phyloP scores from a whole-genome alignment of 2,888 invertebrate species.

The Cylindroiulus punctatus region DNA sequence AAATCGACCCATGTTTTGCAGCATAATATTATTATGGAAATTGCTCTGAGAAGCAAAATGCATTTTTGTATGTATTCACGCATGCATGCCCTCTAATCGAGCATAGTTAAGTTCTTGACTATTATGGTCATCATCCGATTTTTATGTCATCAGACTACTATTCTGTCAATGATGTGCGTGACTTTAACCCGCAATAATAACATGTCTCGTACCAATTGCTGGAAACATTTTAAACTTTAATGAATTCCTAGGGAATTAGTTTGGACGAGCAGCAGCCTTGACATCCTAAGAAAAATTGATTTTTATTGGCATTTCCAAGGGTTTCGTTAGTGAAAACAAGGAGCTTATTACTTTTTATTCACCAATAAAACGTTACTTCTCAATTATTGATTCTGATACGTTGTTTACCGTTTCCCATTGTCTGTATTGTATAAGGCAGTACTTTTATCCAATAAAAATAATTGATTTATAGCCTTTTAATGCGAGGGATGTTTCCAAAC shows the following conservation, averaged over 20 bases:
- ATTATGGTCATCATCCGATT: too few relatives aligned
- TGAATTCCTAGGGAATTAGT: neutral
- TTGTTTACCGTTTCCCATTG: neutral
- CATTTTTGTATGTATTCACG: neutral
- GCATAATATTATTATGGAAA: neutral
- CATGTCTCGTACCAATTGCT: neutral
- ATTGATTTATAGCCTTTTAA: neutral
- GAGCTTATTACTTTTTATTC: neutral
- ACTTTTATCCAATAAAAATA: neutral
- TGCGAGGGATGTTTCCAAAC: too few relatives aligned
- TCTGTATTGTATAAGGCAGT: neutral
- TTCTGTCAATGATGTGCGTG: neutral
- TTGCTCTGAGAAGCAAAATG: neutral
- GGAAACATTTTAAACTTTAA: slow-evolving; percentile 20
- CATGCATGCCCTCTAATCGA: neutral
- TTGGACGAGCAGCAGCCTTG: neutral
- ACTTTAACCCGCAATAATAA: neutral
- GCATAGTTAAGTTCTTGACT: too few relatives aligned
- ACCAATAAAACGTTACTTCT: neutral
- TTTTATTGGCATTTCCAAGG: neutral
- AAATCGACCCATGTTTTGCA: neutral
- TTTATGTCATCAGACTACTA: neutral
- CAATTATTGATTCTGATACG: neutral
- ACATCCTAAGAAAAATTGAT: slow-evolving; percentile 4
- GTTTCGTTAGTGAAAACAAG: neutral